Percentiles rank a stretch among this genome's conserved stretches.
phyloP scores from a whole-genome alignment of 1,140 invertebrate species.

The Bombus soroeensis region DNA sequence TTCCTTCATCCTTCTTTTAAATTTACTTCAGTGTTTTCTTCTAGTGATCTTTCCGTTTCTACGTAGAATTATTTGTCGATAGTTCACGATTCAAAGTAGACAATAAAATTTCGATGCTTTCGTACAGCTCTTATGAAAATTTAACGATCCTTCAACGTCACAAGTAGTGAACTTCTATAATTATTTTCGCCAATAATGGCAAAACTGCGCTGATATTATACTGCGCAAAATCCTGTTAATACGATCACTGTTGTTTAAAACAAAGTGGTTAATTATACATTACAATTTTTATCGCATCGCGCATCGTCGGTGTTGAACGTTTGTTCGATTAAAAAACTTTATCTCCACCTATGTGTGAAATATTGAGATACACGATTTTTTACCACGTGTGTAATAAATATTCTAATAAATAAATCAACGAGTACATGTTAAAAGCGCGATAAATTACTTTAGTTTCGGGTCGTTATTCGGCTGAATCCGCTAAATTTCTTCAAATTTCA shows the following conservation, averaged over 20 bases:
- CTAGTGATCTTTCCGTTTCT: background rate
- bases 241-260: background rate
- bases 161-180: background rate
- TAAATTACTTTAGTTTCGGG: background rate
- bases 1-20: too few species aligned
- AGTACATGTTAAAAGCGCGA: background rate
- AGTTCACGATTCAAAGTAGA: too few species aligned
- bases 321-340: background rate
- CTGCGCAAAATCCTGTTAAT: too few species aligned
- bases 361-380: background rate
- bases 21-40: too few species aligned
- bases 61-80: background rate
- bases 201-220: background rate
- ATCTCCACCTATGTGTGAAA: too few species aligned
- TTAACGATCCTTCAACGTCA: background rate
- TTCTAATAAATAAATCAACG: background rate
- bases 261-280: background rate
- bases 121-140: background rate
- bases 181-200: background rate
- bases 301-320: background rate
- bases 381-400: too few species aligned
- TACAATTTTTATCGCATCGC: background rate
- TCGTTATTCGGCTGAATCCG: background rate
- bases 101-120: too few species aligned
- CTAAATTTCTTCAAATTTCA: background rate